Base-by-base conservation (phyloP, 2,888 invertebrate species). In the Heteromyza rotundicornis region DNA sequence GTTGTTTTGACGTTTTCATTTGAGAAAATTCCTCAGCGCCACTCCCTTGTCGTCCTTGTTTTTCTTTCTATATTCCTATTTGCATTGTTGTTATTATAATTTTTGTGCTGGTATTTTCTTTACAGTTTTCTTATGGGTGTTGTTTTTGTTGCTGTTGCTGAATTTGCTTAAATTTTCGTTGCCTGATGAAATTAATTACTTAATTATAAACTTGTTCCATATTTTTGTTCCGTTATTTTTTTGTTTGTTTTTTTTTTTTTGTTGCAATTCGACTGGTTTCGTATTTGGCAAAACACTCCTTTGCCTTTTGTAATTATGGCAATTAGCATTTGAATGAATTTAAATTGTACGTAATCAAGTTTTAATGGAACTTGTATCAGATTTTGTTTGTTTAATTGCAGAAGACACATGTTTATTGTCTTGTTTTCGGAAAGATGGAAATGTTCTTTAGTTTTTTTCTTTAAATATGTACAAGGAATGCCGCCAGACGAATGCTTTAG, bases 241-340 rank as follows among this genome's bases (percentile, higher is more conserved):
- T n/a, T n/a, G n/a, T n/a, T n/a, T n/a, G n/a, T n/a, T n/a, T n/a
- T n/a, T n/a, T n/a, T n/a, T n/a, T n/a, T n/a, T n/a, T n/a, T n/a
- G n/a, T n/a, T n/a, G n/a, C n/a, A n/a, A 17, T 1, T 23, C 14
- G 7, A 27, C 2, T 52, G 27, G 20, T 10, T 1, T 36, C 54
- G 35, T 19, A 53, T 53, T 53, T 53, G 53, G 53, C 53, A 53
- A n/a, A n/a, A 19, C 53, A 19, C 54, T 54, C 36, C 3, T 24
- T 36, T 36, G 55, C 23, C 40, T 19, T 56, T 24, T 56, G n/a
- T 56, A 56, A 56, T 56, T 47, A 56, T 27, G 23, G 2, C 16
- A 56, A 56, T 56, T 56, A 56, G 56, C 5, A 24, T 56, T 56
- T 23, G 27, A 44, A 56, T 56, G 56, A 44, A 56, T 56, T 47